phyloP scores from a whole-genome alignment of 2,797 vertebrate species.

The Scolopax rusticola region DNA sequence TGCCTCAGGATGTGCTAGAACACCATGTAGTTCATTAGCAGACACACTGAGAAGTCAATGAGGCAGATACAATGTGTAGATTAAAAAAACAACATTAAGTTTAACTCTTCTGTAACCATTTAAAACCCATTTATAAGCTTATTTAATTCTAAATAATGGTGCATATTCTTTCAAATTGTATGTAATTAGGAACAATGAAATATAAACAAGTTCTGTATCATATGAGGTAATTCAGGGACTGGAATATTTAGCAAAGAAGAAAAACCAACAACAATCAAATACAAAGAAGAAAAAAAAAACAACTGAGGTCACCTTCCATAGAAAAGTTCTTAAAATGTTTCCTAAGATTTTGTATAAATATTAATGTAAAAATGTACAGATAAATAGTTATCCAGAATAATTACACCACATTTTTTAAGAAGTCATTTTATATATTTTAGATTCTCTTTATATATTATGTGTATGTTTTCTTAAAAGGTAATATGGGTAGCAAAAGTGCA shows the following conservation, averaged over 20 bases:
- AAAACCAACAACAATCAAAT: rapidly evolving
- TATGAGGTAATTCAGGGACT: background rate
- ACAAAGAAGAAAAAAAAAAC: background rate
- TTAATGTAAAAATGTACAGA: background rate
- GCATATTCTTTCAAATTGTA: background rate
- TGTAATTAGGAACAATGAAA: background rate
- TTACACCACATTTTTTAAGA: background rate
- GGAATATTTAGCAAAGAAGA: background rate
- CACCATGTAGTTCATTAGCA: conserved; percentile 12
- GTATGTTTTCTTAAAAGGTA: background rate
- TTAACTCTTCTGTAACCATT: conserved; percentile 34
- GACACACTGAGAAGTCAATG: conserved; percentile 48
- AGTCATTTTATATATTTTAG: background rate
- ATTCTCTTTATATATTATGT: background rate
- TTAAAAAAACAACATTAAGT: conserved; percentile 1
- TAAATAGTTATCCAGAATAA: background rate
- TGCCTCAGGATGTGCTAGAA: conserved; percentile 27
- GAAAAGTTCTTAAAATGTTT: background rate
- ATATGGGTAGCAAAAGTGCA: rapidly evolving
- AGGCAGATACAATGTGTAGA: conserved; percentile 25
- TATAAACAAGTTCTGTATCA: background rate
- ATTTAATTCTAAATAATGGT: background rate
- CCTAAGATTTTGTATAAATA: background rate
- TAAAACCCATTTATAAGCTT: background rate
- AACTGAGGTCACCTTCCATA: background rate